phyloP scores from a whole-genome alignment of 2,113 vertebrate genomes.

The Tylochromis polylepis region DNA sequence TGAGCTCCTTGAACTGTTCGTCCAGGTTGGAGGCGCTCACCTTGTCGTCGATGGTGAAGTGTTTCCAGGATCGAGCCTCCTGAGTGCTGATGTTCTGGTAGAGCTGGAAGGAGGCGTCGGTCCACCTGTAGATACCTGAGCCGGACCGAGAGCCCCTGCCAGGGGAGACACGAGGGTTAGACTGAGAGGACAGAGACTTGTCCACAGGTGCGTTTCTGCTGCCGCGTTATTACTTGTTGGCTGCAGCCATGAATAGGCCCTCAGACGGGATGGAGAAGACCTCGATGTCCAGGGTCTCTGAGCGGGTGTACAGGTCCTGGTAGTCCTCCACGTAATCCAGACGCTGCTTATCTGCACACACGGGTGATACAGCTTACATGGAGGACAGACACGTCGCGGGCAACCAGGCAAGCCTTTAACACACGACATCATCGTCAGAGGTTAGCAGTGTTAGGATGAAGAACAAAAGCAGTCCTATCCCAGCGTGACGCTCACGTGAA shows the following conservation, averaged over 20 bases:
- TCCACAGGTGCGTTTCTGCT: neutral
- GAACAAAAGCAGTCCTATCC: neutral
- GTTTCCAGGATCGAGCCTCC: constrained; percentile 89
- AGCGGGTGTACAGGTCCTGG: constrained; percentile 83
- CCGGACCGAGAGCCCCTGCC: constrained; percentile 61
- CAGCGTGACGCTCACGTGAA: neutral
- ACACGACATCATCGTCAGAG: neutral
- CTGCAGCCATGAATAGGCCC: constrained; percentile 85
- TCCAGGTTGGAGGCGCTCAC: constrained; percentile 45
- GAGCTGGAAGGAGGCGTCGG: constrained; percentile 75
- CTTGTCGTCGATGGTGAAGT: constrained; percentile 86
- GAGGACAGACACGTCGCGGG: neutral
- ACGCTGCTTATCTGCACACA: constrained; percentile 71
- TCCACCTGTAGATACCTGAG: constrained; percentile 88
- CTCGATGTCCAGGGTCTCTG: constrained; percentile 87
- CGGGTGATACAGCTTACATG: neutral
- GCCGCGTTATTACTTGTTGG: constrained; percentile 69
- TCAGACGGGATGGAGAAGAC: constrained; percentile 81
- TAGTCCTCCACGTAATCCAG: constrained; percentile 90
- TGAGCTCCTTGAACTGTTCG: neutral
- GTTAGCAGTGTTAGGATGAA: neutral
- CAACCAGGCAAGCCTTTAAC: no score
- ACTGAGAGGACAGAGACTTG: neutral
- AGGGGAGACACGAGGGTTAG: neutral
- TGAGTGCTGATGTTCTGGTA: constrained; percentile 88